Percentiles rank a stretch among this genome's conserved stretches.
phyloP scores from a whole-genome alignment of 2,797 vertebrate genomes.

The Pseudochaenichthys georgianus region DNA sequence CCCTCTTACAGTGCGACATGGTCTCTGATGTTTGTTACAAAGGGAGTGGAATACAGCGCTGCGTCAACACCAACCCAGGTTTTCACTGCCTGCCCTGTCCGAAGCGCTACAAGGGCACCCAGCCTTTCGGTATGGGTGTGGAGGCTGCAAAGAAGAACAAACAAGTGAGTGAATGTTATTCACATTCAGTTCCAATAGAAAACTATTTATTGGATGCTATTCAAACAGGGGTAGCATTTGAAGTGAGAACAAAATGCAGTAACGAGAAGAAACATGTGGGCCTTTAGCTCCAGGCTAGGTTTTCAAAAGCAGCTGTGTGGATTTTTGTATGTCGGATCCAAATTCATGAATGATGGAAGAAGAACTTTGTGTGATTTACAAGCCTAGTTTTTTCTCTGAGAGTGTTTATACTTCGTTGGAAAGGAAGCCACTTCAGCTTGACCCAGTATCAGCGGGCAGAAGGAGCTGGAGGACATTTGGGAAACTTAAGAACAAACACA shows the following conservation, averaged over 20 bases:
- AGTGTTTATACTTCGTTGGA: conserved; percentile 27
- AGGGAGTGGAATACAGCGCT: conserved; percentile 87
- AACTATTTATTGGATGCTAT: conserved; percentile 7
- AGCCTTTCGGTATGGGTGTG: conserved; percentile 94
- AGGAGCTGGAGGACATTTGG: conserved; percentile 19
- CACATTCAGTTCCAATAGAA: conserved; percentile 5
- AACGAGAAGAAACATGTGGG: conserved; percentile 3
- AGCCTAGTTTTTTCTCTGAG: conserved; percentile 30
- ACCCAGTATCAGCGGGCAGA: conserved; percentile 42
- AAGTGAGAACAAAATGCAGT: conserved; percentile 8
- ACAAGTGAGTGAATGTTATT: conserved; percentile 85
- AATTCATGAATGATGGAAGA: conserved; percentile 49
- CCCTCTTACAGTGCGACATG: conserved; percentile 89
- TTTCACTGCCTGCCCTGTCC: conserved; percentile 98
- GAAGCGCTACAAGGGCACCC: conserved; percentile 94
- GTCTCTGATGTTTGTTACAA: conserved; percentile 94
- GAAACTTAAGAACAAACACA: conserved; percentile 55
- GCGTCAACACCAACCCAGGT: conserved; percentile 94
- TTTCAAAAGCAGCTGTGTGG: conserved; percentile 29
- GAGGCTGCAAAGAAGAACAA: conserved; percentile 91
- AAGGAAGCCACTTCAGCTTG: conserved; percentile 41
- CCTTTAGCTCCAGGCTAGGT: conserved; percentile 32
- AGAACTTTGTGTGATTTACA: conserved; percentile 48
- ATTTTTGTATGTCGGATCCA: conserved; percentile 57
- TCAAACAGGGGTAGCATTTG: conserved; percentile 3